Percentiles rank a stretch among this genome's conserved stretches.
phyloP scores from a whole-genome alignment of 2,888 invertebrate genomes.

The Diarsia brunnea region DNA sequence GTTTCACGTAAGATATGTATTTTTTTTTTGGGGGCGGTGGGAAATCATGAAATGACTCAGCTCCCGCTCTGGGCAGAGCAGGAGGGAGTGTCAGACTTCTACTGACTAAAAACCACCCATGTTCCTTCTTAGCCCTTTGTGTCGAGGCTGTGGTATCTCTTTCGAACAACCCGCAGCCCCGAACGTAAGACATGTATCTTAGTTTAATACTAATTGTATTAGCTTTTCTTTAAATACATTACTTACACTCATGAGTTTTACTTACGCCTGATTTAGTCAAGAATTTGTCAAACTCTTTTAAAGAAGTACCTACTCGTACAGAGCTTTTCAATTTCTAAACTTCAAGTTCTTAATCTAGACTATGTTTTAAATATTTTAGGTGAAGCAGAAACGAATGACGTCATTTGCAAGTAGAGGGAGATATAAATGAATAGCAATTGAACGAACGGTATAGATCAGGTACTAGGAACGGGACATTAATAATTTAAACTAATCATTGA shows the following conservation, averaged over 20 bases:
- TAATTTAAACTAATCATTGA: conserved; percentile 55
- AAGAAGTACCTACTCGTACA: neutral
- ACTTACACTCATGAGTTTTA: neutral
- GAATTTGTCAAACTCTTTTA: neutral
- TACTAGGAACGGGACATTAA: conserved; percentile 34
- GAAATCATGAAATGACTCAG: no score
- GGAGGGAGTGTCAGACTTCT: no score
- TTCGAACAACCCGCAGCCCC: no score
- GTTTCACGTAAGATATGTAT: neutral
- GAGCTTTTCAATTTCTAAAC: neutral
- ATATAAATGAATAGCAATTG: conserved; percentile 18
- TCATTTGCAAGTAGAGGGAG: neutral
- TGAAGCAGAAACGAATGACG: conserved; percentile 8
- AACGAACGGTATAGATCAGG: conserved; percentile 26
- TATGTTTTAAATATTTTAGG: neutral
- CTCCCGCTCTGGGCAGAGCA: no score
- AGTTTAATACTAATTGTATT: neutral
- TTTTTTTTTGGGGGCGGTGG: no score
- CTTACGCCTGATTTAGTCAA: neutral
- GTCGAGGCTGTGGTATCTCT: no score
- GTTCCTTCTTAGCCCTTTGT: no score
- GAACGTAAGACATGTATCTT: neutral
- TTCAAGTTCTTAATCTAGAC: neutral
- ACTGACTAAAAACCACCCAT: no score
- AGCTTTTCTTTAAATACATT: neutral